Evolutionary conservation across 2,888 invertebrate genomes (phyloP).

Genomic region (Ormyrus nitidulus): DNA sequence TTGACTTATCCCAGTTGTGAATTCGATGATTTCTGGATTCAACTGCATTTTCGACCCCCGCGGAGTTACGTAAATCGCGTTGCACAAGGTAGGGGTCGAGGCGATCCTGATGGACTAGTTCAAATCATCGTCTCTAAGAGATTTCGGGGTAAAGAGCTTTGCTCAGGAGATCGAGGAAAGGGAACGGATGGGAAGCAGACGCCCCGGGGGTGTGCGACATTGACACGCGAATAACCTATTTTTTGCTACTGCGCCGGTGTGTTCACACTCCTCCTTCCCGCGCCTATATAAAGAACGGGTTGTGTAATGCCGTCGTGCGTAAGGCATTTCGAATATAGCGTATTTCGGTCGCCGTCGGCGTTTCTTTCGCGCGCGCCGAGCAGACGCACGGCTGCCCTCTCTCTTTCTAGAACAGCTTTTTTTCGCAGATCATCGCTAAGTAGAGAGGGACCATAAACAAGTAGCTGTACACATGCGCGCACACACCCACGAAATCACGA

Average conservation of each 20-base stretch:
- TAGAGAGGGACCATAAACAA: slow-evolving; percentile 2
- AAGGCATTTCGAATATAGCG: slow-evolving; percentile 56
- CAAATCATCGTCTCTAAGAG: too few species aligned
- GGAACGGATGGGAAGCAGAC: too few species aligned
- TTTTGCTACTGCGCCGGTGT: slow-evolving; percentile 44
- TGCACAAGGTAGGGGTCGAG: slow-evolving; percentile 8
- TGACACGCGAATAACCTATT: slow-evolving; percentile 50
- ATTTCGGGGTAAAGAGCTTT: too few species aligned
- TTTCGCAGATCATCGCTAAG: too few species aligned
- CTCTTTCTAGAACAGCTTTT: neutral
- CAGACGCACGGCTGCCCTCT: neutral
- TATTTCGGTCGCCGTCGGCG: slow-evolving; percentile 32
- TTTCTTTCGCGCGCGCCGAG: neutral
- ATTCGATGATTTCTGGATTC: too few species aligned
- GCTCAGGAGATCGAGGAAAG: too few species aligned
- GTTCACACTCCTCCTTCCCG: slow-evolving; percentile 4
- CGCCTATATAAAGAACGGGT: slow-evolving; percentile 59
- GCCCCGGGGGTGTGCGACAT: slow-evolving; percentile 10
- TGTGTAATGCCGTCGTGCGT: slow-evolving; percentile 62
- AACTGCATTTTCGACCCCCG: neutral
- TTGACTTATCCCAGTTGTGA: too few species aligned
- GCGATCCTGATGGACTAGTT: too few species aligned
- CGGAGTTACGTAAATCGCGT: slow-evolving; percentile 17
- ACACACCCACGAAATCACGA: neutral
- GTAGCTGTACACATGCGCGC: neutral